Evolutionary conservation across 2,113 vertebrate species (phyloP), one percentile per base, ranked within the genome.

Genomic region (Seriola aureovittata): DNA sequence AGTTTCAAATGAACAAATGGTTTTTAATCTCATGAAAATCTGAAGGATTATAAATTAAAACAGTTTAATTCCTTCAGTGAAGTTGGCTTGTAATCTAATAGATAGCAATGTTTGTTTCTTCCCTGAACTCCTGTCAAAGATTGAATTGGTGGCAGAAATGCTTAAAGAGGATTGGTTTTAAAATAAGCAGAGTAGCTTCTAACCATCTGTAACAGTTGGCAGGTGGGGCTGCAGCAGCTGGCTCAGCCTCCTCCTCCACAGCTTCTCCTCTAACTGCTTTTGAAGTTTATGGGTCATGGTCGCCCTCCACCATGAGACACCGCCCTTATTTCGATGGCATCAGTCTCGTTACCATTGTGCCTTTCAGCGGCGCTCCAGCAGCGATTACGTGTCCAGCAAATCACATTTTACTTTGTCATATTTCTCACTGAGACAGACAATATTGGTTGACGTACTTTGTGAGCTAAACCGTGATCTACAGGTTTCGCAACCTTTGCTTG

Each of bases 151-250:
- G 4, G 10, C 32, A 58, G 40, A 66, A 32, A 73, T 66, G 40
- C 60, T 73, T 11, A 50, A 36, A 32, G 10, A 1, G 14, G 17
- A 34, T 38, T 4, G 8, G 8, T 10, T 50, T 50, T 52, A n/a
- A 16, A 50, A 25, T 16, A 46, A 36, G 25, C 9, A 57, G 59
- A 80, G 34, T 23, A 17, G 13, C 19, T 44, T 69, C 19, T 38
- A 52, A 64, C 40, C 36, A 19, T 60, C 7, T 58, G 12, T 19
- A 48, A 58, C 19, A 57, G 46, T 32, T 23, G 84, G 64, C 59
- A 58, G 50, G 58, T 54, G 21, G 11, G 74, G 50, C 25, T 40
- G 19, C 19, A 74, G 69, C 79, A 78, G 80, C 60, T 62, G 66
- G 17, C 46, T 34, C 55, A n/a, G 13, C 48, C 34, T 65, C 50